Percentiles rank a stretch among this genome's conserved stretches.
These are phyloP conservation scores for Vidua chalybeata DNA, from an alignment of 2,113 vertebrate genomes.

Conservation along the genomic window DNA sequence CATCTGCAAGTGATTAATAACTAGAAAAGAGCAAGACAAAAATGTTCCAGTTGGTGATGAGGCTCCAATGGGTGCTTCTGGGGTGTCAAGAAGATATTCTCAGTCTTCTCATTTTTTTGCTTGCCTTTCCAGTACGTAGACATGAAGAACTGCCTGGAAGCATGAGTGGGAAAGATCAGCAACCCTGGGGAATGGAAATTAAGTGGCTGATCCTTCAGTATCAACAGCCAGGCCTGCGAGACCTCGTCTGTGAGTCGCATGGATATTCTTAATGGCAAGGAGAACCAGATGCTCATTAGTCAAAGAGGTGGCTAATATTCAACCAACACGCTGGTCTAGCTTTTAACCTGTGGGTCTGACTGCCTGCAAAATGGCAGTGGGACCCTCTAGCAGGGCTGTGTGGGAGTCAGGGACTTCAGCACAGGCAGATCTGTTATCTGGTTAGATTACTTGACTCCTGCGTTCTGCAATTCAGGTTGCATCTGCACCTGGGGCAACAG, in stretches of 20 bases:
- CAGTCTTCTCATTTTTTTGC: background rate
- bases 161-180: background rate
- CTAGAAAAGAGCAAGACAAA: background rate
- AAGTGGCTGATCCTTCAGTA: background rate
- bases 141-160: background rate
- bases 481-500: conserved; percentile 4
- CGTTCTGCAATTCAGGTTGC: background rate
- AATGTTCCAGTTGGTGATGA: conserved; percentile 5
- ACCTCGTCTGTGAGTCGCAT: background rate
- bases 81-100: background rate
- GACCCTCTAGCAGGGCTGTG: background rate
- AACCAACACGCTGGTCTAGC: background rate
- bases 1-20: conserved; percentile 59
- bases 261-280: background rate
- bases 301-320: background rate
- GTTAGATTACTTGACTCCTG: background rate
- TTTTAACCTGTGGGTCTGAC: background rate
- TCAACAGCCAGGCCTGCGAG: background rate
- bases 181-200: background rate
- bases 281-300: conserved; percentile 47
- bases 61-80: background rate
- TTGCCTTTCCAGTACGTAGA: background rate
- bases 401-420: background rate
- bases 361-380: background rate
- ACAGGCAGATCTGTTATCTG: background rate